Evolutionary conservation across 2,888 invertebrate genomes (phyloP).

Genomic region (Zeuzera pyrina): DNA sequence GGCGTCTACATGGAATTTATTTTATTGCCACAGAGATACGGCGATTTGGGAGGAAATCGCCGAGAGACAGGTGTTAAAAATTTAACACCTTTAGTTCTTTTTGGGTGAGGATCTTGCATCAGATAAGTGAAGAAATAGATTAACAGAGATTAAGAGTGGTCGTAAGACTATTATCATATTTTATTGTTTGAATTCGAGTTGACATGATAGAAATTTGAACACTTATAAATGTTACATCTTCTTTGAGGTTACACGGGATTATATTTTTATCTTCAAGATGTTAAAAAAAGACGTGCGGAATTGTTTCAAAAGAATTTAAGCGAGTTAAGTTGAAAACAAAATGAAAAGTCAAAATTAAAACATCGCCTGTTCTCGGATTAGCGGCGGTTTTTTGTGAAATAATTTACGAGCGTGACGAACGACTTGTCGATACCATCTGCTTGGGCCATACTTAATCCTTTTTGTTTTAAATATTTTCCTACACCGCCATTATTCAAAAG

Average conservation of each 20-base stretch:
- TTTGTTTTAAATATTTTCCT: slow-evolving; percentile 61
- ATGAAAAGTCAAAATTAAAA: slow-evolving; percentile 64
- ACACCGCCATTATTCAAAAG: slow-evolving; percentile 67
- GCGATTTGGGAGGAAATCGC: slow-evolving; percentile 66
- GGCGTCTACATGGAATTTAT: slow-evolving; percentile 70
- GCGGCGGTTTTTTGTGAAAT: slow-evolving; percentile 68
- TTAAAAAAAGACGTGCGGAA: slow-evolving; percentile 40
- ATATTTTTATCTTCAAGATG: slow-evolving; percentile 35
- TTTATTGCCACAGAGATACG: slow-evolving; percentile 69
- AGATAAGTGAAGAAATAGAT: slow-evolving; percentile 65
- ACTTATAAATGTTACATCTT: slow-evolving; percentile 33
- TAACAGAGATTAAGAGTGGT: slow-evolving; percentile 43
- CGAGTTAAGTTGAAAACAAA: slow-evolving; percentile 42
- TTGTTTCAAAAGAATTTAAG: slow-evolving; percentile 50
- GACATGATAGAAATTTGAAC: slow-evolving; percentile 38
- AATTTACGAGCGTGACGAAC: slow-evolving; percentile 72
- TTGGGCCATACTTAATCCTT: slow-evolving; percentile 62
- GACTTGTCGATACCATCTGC: slow-evolving; percentile 68
- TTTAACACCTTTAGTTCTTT: slow-evolving; percentile 63
- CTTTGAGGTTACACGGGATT: slow-evolving; percentile 6
- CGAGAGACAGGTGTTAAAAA: slow-evolving; percentile 70
- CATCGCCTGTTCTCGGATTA: slow-evolving; percentile 62
- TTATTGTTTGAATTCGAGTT: slow-evolving; percentile 45
- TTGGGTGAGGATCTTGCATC: slow-evolving; percentile 39
- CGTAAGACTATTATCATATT: slow-evolving; percentile 54